Conservation (phyloP, 2,113 vertebrate species). For the Sorex fumeus region DNA sequence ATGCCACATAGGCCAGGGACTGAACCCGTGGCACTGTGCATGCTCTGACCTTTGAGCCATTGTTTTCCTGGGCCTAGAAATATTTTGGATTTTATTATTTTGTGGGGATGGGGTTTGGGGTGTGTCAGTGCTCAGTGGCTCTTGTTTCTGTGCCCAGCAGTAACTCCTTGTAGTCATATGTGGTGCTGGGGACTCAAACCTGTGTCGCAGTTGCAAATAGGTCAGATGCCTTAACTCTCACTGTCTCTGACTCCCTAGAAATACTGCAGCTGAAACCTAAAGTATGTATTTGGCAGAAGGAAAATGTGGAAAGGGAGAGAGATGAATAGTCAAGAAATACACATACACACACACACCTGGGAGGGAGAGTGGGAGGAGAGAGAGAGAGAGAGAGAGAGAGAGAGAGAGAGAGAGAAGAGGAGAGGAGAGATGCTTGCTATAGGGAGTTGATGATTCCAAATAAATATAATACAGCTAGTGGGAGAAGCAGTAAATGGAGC, state of each 20-base stretch:
- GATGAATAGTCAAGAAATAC: neutral
- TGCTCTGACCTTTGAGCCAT: too few relatives aligned
- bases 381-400: neutral
- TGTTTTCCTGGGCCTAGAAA: too few relatives aligned
- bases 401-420: too few relatives aligned
- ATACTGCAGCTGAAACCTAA: constrained; percentile 41
- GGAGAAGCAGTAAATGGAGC: neutral
- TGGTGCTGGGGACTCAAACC: neutral
- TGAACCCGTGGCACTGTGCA: too few relatives aligned
- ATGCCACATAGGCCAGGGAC: too few relatives aligned
- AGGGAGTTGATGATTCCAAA: constrained; percentile 23
- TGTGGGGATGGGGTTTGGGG: too few relatives aligned
- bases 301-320: neutral
- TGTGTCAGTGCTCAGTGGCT: too few relatives aligned
- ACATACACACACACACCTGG: too few relatives aligned
- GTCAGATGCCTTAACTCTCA: neutral
- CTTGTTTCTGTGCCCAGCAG: too few relatives aligned
- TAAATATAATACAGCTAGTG: constrained; percentile 17
- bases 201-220: neutral
- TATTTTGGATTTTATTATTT: too few relatives aligned
- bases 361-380: too few relatives aligned
- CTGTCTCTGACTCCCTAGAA: neutral
- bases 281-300: constrained; percentile 31
- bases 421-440: neutral
- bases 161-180: too few relatives aligned